Base-by-base conservation (phyloP, 2,797 vertebrate species). In the Malurus splendens region DNA sequence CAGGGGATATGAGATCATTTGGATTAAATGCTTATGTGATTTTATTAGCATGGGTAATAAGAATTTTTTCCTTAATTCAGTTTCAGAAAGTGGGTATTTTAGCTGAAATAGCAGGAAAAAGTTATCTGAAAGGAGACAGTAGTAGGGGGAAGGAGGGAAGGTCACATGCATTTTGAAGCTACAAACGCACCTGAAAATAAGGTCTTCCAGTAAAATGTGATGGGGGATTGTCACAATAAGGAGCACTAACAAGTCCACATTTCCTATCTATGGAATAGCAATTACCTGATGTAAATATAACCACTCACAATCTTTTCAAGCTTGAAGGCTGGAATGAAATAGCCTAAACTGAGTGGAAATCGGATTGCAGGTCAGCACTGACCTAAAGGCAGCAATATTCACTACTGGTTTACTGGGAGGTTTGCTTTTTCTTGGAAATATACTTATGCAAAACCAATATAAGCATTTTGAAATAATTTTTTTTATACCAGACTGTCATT, bases 31-130 rank as follows among this genome's bases (percentile, higher is more conserved):
- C 25, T 56, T 45, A 18, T 38, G n/a, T 6, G 44, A 73, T 70
- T 93, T 89, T 62, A 82, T 87, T 90, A 90, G 56, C 56, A 70
- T 6, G 32, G 32, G 10, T 33, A 91, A 48, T 52, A 90, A 48
- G 73, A 67, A 41, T 45, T 61, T 82, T 72, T 72, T 25, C 51
- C 41, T 55, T 75, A 68, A 47, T 61, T 89, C 36, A 9, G 27
- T 81, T 86, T 83, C 66, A 88, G 59, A 36, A 89, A 90, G 70
- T 14, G 50, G 61, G 68, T 38, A 17, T 87, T 92, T 90, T n/a
- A 79, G 52, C 61, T 73, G 64, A 74, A 87, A 42, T 38, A 57
- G 74, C 42, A 84, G 24, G 39, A 41, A 52, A 75, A 74, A 42
- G 7, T 17, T 87, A 89, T 64, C 71, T 80, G 22, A 73, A 78